Percentiles rank a stretch among this genome's conserved stretches.
These are phyloP conservation scores for Halichoerus grypus DNA, from an alignment of 2,113 vertebrate species.

Conservation along the genomic window DNA sequence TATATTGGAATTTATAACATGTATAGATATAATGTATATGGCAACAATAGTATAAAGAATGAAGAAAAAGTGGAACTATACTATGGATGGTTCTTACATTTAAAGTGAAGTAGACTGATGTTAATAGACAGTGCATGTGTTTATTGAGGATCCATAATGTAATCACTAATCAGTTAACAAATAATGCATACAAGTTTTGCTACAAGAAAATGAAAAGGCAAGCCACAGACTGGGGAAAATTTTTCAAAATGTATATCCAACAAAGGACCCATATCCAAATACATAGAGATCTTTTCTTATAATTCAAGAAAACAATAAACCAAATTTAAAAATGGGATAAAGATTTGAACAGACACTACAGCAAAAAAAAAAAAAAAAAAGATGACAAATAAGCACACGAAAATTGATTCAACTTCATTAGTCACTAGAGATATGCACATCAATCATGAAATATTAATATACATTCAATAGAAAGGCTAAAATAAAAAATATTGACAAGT, in stretches of 20 bases:
- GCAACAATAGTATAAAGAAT: not conserved
- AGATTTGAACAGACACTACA: not conserved
- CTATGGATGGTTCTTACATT: not conserved
- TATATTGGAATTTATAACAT: not conserved
- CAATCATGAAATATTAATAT: not conserved
- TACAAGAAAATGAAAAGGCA: not conserved
- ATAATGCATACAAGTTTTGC: not conserved
- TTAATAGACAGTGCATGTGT: not conserved
- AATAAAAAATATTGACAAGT: not conserved
- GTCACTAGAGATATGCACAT: not conserved
- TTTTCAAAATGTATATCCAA: not conserved
- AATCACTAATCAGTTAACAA: not conserved
- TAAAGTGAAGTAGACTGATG: not conserved
- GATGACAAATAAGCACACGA: not conserved
- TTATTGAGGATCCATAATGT: not conserved
- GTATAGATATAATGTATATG: not conserved
- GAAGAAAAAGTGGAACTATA: not conserved
- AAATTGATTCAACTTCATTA: not conserved
- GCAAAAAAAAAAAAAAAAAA: not conserved
- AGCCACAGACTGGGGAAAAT: not conserved
- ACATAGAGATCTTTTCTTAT: not conserved
- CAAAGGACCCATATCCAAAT: not conserved
- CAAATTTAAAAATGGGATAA: not conserved
- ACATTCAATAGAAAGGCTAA: not conserved
- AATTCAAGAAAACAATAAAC: not conserved